Conservation (phyloP, 1,140 invertebrate genomes). For the Bombus huntii region DNA sequence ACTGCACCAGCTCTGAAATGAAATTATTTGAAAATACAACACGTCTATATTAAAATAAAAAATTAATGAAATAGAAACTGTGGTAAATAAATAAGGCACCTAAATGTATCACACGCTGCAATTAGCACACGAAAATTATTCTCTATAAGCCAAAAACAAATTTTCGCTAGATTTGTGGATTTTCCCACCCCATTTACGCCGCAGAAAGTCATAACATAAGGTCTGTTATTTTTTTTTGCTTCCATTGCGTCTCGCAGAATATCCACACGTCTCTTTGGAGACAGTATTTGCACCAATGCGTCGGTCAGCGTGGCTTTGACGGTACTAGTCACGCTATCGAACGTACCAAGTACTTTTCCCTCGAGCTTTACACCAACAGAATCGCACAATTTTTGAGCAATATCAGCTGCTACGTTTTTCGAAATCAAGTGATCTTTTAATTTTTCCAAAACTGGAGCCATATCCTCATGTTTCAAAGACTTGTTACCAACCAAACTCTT, state of each 20-base stretch:
- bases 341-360: slow-evolving; percentile 97
- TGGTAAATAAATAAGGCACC: slow-evolving; percentile 63
- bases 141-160: slow-evolving; percentile 99
- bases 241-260: slow-evolving; percentile 98
- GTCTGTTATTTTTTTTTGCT: slow-evolving; percentile 90
- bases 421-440: slow-evolving; percentile 97
- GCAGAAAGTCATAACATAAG: slow-evolving; percentile 98
- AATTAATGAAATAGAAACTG: not conserved
- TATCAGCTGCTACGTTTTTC: slow-evolving; percentile 99
- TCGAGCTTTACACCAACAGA: slow-evolving; percentile 96
- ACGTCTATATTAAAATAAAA: not conserved
- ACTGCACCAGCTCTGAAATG: slow-evolving; percentile 95
- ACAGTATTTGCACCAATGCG: slow-evolving; percentile 95
- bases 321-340: slow-evolving; percentile 93
- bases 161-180: slow-evolving; percentile 99
- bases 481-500: slow-evolving; percentile 95
- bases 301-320: slow-evolving; percentile 92
- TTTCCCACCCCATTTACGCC: slow-evolving; percentile 99
- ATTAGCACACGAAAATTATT: slow-evolving; percentile 98
- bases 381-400: slow-evolving; percentile 96
- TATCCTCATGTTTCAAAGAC: slow-evolving; percentile 87
- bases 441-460: slow-evolving; percentile 95
- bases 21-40: not conserved
- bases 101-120: slow-evolving; percentile 99
- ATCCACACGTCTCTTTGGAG: slow-evolving; percentile 97